These are phyloP conservation scores for Crossaster papposus DNA, from an alignment of 53 echinoderm and acorn worm genomes.

Conservation along the genomic window DNA sequence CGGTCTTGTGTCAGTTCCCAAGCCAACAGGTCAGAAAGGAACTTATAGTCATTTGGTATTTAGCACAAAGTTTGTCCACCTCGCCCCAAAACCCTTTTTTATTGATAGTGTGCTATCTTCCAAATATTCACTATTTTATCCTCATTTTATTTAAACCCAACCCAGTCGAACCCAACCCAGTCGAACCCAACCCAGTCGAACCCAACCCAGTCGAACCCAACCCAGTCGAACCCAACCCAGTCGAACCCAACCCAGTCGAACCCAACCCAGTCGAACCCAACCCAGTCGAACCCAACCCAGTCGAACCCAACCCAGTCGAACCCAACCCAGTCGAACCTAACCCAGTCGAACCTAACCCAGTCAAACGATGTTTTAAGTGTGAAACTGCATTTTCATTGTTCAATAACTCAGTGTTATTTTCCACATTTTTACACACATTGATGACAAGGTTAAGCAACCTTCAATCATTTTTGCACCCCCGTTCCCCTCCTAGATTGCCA, in stretches of 20 bases:
- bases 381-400: background rate
- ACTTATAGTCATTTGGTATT: background rate
- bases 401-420: background rate
- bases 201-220: background rate
- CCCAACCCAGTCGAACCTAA: background rate
- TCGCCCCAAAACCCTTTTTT: too few species aligned
- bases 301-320: background rate
- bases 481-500: slow-evolving; percentile 77
- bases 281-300: background rate
- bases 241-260: background rate
- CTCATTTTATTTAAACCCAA: background rate
- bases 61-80: background rate
- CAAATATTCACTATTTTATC: too few species aligned
- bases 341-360: background rate
- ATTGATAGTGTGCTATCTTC: too few species aligned
- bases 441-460: background rate
- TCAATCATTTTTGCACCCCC: background rate
- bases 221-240: background rate
- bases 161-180: background rate
- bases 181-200: background rate
- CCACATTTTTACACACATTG: background rate
- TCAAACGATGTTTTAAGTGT: too few species aligned
- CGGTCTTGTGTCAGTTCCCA: slow-evolving; percentile 98
- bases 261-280: background rate
- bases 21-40: slow-evolving; percentile 82